Evolutionary conservation across 2,797 vertebrate genomes (phyloP), one percentile per base, ranked within the genome.

Genomic region (Sparus aurata): DNA sequence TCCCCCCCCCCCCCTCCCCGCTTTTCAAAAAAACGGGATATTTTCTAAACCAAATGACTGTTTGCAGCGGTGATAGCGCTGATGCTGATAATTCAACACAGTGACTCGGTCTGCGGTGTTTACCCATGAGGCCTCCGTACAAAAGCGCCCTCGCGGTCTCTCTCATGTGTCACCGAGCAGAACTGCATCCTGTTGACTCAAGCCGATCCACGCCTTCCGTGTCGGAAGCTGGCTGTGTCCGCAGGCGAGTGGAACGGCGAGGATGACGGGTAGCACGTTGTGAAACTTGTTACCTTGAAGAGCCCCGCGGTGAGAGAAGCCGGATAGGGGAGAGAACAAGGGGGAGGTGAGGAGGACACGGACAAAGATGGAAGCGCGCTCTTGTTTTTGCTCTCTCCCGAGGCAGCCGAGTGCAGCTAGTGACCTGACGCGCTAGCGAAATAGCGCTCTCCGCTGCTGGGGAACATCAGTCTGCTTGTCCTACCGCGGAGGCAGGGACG

Each of bases 381-480:
- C 69, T 55, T 81, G 61, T 74, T 49, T 49, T 53, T n/a, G 30
- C 55, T 83, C 63, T 75, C 77, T 87, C 89, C 77, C 25, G 82
- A 79, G 85, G 84, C 84, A 22, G 67, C 69, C 57, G 30, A 30
- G 61, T 72, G 52, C 64, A 80, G 65, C 73, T 16, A 72, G 83
- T 87, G 89, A 90, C 87, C 85, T 77, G 85, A 73, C 88, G 78
- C 66, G 77, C 74, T 72, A 34, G 83, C 47, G 6, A 82, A 87
- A 83, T 62, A 76, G 83, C 27, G 53, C 77, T 82, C 77, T 80
- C 16, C 53, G 15, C 67, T 6, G 55, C 85, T 50, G 25, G 25
- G 65, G 22, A 63, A 85, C 88, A 88, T 92, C 89, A 78, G 62
- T 93, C 87, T 89, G 86, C 87, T 83, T 82, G 86, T 90, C 88